phyloP scores from a whole-genome alignment of 2,113 vertebrate genomes.

The Antigone vipio region DNA sequence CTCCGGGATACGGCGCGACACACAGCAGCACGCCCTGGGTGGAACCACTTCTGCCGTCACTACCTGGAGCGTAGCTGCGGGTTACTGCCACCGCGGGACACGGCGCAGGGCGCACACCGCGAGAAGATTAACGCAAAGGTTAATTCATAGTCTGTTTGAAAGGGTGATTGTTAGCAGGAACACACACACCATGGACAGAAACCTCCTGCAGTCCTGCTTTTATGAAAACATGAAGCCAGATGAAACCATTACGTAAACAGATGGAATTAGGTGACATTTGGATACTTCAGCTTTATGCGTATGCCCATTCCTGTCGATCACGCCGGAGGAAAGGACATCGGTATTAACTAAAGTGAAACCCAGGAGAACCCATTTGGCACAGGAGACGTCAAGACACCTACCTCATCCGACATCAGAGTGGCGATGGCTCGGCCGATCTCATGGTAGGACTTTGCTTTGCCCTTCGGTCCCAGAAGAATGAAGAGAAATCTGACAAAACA shows the following conservation, averaged over 20 bases:
- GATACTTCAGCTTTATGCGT: neutral
- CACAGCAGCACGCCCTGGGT: accelerated
- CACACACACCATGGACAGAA: accelerated
- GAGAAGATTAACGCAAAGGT: neutral
- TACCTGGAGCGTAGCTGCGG: accelerated
- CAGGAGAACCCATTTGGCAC: neutral
- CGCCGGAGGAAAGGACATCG: accelerated
- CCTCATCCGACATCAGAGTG: conserved; percentile 98
- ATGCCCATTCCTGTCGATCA: neutral
- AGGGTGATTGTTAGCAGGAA: neutral
- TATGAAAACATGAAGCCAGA: neutral
- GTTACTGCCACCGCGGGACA: neutral
- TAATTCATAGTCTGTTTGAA: neutral
- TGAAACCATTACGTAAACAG: neutral
- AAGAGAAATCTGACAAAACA: conserved; percentile 88
- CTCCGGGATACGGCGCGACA: neutral
- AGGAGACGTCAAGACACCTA: conserved; percentile 37
- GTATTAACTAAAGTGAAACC: neutral
- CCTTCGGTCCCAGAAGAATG: conserved; percentile 96
- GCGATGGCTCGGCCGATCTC: conserved; percentile 97
- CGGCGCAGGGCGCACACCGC: neutral
- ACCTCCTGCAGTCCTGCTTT: accelerated
- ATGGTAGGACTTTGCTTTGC: conserved; percentile 96
- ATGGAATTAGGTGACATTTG: neutral
- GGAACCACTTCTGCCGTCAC: neutral